Percentiles rank a stretch among this genome's conserved stretches.
These are phyloP conservation scores for Cynaeus angustus DNA, from an alignment of 2,888 invertebrate genomes.

Conservation along the genomic window DNA sequence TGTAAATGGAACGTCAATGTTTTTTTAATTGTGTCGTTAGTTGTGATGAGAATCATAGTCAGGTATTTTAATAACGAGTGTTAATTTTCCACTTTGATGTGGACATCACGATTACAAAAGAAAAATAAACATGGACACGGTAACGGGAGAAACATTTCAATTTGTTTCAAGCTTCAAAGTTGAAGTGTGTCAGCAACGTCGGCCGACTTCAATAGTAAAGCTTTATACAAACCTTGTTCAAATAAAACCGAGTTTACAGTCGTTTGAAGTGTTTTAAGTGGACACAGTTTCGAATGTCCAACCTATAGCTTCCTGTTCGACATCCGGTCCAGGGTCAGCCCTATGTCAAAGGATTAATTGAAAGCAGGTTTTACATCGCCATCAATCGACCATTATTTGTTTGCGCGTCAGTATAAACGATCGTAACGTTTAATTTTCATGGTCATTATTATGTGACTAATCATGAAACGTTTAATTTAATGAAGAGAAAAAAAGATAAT, in stretches of 20 bases:
- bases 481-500: conserved; percentile 37
- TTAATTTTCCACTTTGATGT: conserved; percentile 39
- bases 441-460: conserved; percentile 20
- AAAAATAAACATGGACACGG: conserved; percentile 44
- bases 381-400: conserved; percentile 32
- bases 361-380: conserved; percentile 53
- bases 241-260: conserved; percentile 57
- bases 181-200: conserved; percentile 48
- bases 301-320: conserved; percentile 38
- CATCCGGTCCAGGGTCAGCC: conserved; percentile 49
- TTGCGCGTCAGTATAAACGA: conserved; percentile 23
- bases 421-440: conserved; percentile 12
- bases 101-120: conserved; percentile 27
- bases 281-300: conserved; percentile 56
- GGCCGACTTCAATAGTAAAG: conserved; percentile 41
- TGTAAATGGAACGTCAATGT: neutral
- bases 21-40: conserved; percentile 5
- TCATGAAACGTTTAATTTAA: conserved; percentile 33
- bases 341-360: conserved; percentile 60
- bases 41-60: neutral
- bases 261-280: conserved; percentile 61
- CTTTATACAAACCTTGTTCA: conserved; percentile 54
- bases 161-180: conserved; percentile 52
- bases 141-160: conserved; percentile 50
- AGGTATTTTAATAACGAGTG: conserved; percentile 24